A percentile compares a stretch with the other conserved stretches of the same genome.
phyloP scores from a whole-genome alignment of 2,113 vertebrate genomes.

The Seriola dumerili region DNA sequence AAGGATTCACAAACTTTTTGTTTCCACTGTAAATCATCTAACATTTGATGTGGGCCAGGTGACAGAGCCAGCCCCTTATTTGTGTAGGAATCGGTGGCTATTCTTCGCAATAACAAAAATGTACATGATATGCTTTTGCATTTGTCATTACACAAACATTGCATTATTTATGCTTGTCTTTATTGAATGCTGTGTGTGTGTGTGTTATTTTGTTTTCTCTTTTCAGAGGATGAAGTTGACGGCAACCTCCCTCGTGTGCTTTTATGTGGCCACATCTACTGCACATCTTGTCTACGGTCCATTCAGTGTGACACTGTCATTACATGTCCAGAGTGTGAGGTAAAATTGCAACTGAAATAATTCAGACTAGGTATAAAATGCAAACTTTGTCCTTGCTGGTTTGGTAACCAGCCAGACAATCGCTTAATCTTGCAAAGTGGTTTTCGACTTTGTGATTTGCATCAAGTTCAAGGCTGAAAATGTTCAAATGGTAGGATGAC shows the following conservation, averaged over 20 bases:
- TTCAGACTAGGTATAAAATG: no score
- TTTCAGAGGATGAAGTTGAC: constrained; percentile 66
- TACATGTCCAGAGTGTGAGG: constrained; percentile 81
- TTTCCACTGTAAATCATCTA: no score
- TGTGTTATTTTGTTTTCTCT: not conserved
- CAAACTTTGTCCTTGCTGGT: not conserved
- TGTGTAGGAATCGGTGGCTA: no score
- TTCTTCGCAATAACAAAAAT: no score
- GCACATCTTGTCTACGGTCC: constrained; percentile 74
- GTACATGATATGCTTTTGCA: not conserved
- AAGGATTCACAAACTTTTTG: no score
- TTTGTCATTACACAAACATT: not conserved
- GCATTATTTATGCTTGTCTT: not conserved
- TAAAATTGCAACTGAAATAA: constrained; percentile 20
- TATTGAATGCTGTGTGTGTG: not conserved
- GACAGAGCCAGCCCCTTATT: no score
- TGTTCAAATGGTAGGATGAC: not conserved
- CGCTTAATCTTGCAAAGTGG: not conserved
- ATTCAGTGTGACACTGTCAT: constrained; percentile 57
- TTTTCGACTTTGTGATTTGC: not conserved
- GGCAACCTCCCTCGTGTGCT: constrained; percentile 77
- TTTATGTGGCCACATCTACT: constrained; percentile 81
- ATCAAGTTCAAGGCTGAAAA: not conserved
- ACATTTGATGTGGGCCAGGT: no score
- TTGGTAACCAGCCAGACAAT: not conserved